These are phyloP conservation scores for Chaetodon auriga DNA, from an alignment of 2,113 vertebrate genomes.

Conservation along the genomic window DNA sequence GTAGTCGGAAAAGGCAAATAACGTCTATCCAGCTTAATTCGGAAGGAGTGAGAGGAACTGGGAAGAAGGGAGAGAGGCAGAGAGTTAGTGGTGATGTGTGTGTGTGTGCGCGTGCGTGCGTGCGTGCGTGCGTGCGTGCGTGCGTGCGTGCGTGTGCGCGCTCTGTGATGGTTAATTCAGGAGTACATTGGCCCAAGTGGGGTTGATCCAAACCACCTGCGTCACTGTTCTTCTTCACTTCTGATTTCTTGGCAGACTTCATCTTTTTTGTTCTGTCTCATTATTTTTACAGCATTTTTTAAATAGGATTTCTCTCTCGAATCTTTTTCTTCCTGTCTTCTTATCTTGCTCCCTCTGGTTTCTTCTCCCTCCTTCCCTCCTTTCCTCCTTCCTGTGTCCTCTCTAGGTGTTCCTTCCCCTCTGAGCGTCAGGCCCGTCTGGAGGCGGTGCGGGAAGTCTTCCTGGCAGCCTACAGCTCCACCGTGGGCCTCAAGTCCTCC, in stretches of 20 bases:
- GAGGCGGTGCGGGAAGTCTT: slow-evolving; percentile 95
- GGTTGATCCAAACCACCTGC: not conserved
- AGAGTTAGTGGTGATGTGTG: not conserved
- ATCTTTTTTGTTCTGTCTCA: not conserved
- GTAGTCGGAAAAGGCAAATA: slow-evolving; percentile 7
- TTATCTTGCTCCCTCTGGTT: not conserved
- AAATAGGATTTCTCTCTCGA: not conserved
- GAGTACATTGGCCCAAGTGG: not conserved
- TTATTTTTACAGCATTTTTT: not conserved
- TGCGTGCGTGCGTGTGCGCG: not conserved
- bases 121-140: too few relatives aligned
- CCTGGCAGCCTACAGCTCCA: slow-evolving; percentile 93
- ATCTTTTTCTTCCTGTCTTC: slow-evolving; percentile 5
- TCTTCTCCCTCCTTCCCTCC: too few relatives aligned
- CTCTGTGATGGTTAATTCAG: slow-evolving; percentile 25
- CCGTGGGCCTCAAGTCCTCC: slow-evolving; percentile 90
- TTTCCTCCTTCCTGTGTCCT: not conserved
- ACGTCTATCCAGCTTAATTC: not conserved
- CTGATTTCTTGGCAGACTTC: not conserved
- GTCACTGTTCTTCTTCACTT: not conserved
- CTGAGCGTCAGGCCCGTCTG: slow-evolving; percentile 89
- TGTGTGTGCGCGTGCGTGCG: too few relatives aligned
- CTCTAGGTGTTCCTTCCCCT: slow-evolving; percentile 81
- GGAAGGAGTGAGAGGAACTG: not conserved
- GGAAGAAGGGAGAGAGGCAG: not conserved